These are phyloP conservation scores for Linnaemya vulpina DNA, from an alignment of 2,888 invertebrate species.

Conservation along the genomic window DNA sequence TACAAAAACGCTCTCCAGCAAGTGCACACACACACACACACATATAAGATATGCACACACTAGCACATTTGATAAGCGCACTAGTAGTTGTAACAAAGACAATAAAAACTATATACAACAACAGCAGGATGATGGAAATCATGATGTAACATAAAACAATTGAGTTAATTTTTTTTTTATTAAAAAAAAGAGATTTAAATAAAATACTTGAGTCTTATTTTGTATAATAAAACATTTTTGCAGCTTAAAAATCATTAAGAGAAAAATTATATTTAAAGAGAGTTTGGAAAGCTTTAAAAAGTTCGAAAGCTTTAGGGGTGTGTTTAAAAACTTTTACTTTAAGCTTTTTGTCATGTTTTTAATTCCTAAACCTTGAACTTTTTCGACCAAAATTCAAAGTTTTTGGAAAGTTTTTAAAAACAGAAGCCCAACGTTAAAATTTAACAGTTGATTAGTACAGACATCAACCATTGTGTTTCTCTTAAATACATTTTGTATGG, in stretches of 20 bases:
- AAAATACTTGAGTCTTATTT: slow-evolving; percentile 24
- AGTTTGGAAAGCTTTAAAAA: not conserved
- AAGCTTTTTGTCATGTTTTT: not conserved
- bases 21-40: not conserved
- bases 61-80: no score
- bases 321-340: slow-evolving; percentile 9
- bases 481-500: no score
- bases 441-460: not conserved
- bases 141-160: slow-evolving; percentile 55
- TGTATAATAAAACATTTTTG: slow-evolving; percentile 15
- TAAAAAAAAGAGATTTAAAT: not conserved
- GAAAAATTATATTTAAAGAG: not conserved
- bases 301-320: not conserved
- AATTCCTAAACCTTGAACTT: not conserved
- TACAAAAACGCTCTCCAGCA: slow-evolving; percentile 14
- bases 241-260: not conserved
- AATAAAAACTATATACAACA: not conserved
- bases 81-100: not conserved
- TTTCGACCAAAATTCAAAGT: no score
- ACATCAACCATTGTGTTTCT: no score
- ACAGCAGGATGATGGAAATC: slow-evolving; percentile 9
- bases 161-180: not conserved
- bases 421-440: not conserved
- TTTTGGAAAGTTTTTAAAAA: not conserved
- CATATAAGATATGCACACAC: not conserved